Base-by-base conservation (phyloP, 2,113 vertebrate species). In the Chiloscyllium plagiosum region DNA sequence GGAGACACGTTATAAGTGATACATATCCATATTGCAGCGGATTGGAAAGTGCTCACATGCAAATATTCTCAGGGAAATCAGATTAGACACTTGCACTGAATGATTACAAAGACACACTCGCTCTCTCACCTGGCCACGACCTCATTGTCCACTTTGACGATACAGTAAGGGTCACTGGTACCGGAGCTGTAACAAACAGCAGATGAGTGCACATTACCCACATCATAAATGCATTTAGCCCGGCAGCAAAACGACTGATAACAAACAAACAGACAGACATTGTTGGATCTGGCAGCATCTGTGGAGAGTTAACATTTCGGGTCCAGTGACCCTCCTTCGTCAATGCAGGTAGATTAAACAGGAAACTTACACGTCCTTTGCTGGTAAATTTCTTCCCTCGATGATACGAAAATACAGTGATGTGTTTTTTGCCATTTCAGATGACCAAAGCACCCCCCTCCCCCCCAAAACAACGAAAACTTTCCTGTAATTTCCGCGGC, bases 141-240 rank as follows among this genome's bases (percentile, higher is more conserved):
- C 97, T 99, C 98, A 37, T 98, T 98, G 96, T 99, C 98, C 97
- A 99, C 98, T 96, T 99, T 99, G 96, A 99, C 97, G 66, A 98
- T 96, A 97, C 98, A 99, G 97, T 98, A 99, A 78, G 99, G 98
- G 96, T 99, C 98, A 13, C 99, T 99, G 96, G 98, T 98, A 66
- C 99, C 98, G 0, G 98, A 98, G 96, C 98, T 99, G 96, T 20
- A 29, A 95, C 22, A 72, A 95, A 87, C 17, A 26, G 5, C 65
- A 94, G 37, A 70, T 20, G 22, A 12, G 24, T 42, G 65, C 19
- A 33, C 90, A 68, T 70, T 42, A 13, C 69, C 69, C 69, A 3
- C 65, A 93, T 66, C 1, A 61, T 61, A 37, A 22, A n/a, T 93
- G 12, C 12, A 17, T 65, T 66, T 26, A 26, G 13, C 22, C 42